Evolutionary conservation across 2,888 invertebrate species (phyloP), one percentile per base, ranked within the genome.

Genomic region (Agriopis aurantiaria): DNA sequence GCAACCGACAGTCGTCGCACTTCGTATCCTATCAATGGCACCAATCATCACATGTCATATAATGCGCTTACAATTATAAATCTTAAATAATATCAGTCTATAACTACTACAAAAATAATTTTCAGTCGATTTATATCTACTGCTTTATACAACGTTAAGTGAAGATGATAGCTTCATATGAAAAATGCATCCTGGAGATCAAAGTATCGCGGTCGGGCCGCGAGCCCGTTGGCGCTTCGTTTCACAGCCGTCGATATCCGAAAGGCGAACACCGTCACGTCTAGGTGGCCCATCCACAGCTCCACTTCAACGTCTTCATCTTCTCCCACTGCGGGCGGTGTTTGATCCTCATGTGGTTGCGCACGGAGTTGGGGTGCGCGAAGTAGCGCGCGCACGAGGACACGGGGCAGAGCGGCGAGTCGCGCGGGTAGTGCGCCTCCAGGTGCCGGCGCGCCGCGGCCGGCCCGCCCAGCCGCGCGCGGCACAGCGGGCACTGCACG

Each of bases 301-400:
- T 96, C 97, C 97, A 96, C 85, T 96, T 96, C 76, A 97, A 95
- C 67, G 97, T 96, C 93, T 97, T 97, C 96, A 97, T 97, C 88
- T 96, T 95, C 85, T 97, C 96, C 97, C 97, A 97, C 86, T 97
- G 97, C 78, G 95, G 93, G 59, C 96, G 96, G 91, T 97, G 97
- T 90, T 97, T 97, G 84, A 97, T 95, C 80, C 97, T 95, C 97
- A 97, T 97, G 91, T 97, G 97, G 94, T 97, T 97, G 82, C 97
- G 95, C 78, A 97, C 97, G 69, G 97, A 97, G 93, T 97, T 97
- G 74, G 97, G 97, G 91, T 97, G 97, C 73, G 97, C 96, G 90
- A 97, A 97, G 79, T 95, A 95, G 75, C 97, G 95, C 65, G 96
- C 96, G 90, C 97, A 97, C 76, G 96, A 94, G 69, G 96, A 92